A percentile compares a stretch with the other conserved stretches of the same genome.
These are phyloP conservation scores for Drosophila santomea DNA, from an alignment of 1,140 invertebrate genomes.

Conservation along the genomic window DNA sequence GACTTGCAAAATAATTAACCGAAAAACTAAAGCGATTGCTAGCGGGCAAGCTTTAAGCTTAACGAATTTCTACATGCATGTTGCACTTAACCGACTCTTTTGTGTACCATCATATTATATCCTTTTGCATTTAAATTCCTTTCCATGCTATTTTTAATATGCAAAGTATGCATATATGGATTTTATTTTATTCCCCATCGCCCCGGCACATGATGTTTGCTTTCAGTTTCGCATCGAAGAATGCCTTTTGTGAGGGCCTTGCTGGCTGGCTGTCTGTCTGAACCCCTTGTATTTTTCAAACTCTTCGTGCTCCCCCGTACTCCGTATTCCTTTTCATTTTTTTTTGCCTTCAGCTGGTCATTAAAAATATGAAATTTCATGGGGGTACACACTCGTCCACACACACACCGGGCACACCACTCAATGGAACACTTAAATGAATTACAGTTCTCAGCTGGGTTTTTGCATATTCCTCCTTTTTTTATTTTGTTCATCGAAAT, in stretches of 20 bases:
- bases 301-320: conserved; percentile 14
- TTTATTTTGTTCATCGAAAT: conserved; percentile 41
- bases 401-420: conserved; percentile 27
- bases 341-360: conserved; percentile 46
- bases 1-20: conserved; percentile 31
- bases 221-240: conserved; percentile 37
- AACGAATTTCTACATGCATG: background rate
- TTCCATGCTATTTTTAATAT: conserved; percentile 30
- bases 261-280: background rate
- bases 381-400: conserved; percentile 25
- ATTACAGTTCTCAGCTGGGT: conserved; percentile 55
- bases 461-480: conserved; percentile 3
- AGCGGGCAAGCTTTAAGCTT: background rate
- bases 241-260: conserved; percentile 37
- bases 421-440: conserved; percentile 66
- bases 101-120: conserved; percentile 10
- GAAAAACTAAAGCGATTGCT: conserved; percentile 14
- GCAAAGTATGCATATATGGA: conserved; percentile 46
- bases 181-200: conserved; percentile 42
- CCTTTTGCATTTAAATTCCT: conserved; percentile 29
- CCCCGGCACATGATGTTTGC: conserved; percentile 30
- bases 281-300: conserved; percentile 31
- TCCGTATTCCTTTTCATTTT: background rate
- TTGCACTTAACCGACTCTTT: conserved; percentile 1
- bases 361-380: conserved; percentile 78